phyloP scores from a whole-genome alignment of 2,797 vertebrate species.

The Enteromius trimaculatus region DNA sequence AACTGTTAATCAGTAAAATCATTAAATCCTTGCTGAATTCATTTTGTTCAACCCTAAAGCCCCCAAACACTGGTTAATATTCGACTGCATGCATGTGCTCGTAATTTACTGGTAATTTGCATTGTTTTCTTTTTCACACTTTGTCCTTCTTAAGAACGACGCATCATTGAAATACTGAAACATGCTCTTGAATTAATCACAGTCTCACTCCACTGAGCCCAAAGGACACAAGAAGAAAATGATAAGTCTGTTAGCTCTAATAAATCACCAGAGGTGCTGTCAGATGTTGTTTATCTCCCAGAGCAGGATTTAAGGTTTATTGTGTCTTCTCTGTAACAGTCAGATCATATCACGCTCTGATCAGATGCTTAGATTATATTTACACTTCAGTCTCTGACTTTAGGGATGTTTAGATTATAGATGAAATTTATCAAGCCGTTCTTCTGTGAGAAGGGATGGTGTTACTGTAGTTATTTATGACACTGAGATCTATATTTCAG shows the following conservation, averaged over 20 bases:
- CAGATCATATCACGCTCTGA: not conserved
- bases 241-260: constrained; percentile 9
- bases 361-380: constrained; percentile 5
- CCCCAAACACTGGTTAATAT: not conserved
- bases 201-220: not conserved
- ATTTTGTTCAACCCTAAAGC: not conserved
- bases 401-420: constrained; percentile 14
- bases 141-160: constrained; percentile 18
- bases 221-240: constrained; percentile 27
- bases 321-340: constrained; percentile 14
- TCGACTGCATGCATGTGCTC: not conserved
- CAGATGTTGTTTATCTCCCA: constrained; percentile 29
- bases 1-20: not conserved
- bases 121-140: not conserved
- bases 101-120: not conserved
- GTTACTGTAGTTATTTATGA: not conserved
- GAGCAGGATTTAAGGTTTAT: not conserved
- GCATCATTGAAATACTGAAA: constrained; percentile 15
- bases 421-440: not conserved
- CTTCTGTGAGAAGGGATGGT: not conserved
- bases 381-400: not conserved
- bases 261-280: constrained; percentile 7
- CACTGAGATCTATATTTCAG: not conserved
- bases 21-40: not conserved
- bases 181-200: not conserved